phyloP scores from a whole-genome alignment of 2,113 vertebrate genomes.

The Barbus barbus region DNA sequence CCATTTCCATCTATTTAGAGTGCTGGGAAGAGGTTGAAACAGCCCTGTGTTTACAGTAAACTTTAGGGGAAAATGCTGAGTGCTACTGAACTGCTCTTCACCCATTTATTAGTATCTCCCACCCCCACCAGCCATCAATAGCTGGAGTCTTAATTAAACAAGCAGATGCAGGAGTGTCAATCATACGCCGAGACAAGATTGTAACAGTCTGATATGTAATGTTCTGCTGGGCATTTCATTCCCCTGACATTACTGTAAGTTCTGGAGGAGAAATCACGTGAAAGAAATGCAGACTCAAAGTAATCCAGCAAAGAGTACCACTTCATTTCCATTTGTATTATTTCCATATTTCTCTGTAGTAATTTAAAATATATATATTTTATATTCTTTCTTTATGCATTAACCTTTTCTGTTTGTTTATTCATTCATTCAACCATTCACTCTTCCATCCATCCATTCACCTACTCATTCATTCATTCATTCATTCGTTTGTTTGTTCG shows the following conservation, averaged over 20 bases:
- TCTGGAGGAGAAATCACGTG: conserved; percentile 29
- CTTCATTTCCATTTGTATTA: not conserved
- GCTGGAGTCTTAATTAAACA: conserved; percentile 43
- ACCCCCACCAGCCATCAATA: conserved; percentile 27
- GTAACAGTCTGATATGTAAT: not conserved
- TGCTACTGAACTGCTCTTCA: conserved; percentile 44
- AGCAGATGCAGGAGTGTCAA: conserved; percentile 35
- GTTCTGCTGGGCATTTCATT: not conserved
- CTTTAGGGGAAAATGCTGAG: conserved; percentile 51
- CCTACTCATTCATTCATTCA: no score
- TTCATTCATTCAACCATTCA: no score
- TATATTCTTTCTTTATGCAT: not conserved
- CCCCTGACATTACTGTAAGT: conserved; percentile 21
- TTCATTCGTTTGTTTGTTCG: no score
- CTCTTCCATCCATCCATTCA: no score
- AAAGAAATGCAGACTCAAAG: conserved; percentile 40
- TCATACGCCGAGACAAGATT: conserved; percentile 11
- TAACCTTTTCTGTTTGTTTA: not conserved
- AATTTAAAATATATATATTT: no score
- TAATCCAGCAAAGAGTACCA: conserved; percentile 1
- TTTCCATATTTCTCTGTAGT: not conserved
- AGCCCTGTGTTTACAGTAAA: conserved; percentile 72
- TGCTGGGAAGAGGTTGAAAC: conserved; percentile 60
- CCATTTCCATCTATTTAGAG: conserved; percentile 74
- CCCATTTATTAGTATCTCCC: conserved; percentile 32